Evolutionary conservation across 2,888 invertebrate genomes (phyloP), one percentile per base, ranked within the genome.

Genomic region (Ectemnius lituratus): DNA sequence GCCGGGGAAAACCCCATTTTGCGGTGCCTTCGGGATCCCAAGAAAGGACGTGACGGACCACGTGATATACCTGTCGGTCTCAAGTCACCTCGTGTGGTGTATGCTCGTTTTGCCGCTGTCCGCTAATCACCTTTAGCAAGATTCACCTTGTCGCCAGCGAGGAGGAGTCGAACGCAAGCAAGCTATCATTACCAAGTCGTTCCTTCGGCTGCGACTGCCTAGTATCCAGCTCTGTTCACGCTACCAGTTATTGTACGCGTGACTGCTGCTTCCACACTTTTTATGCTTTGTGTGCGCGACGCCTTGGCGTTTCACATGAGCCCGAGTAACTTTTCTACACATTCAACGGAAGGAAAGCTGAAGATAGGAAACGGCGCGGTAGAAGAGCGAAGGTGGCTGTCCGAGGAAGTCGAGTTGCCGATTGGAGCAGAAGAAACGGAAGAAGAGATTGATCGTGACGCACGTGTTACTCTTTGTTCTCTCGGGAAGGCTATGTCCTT

Each of bases 41-140:
- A 27, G 70, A 76, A 75, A 64, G 65, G 75, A 72, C 77, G 81
- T 79, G 77, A 76, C 78, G 71, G 80, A 84, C 87, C 87, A 87
- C 88, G 87, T 88, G 87, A 87, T 86, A 80, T 70, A 75, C 78
- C 82, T 67, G 81, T 79, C 86, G 79, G 78, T 82, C 80, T 85
- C 86, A 83, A 78, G 79, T 73, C 67, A 76, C 68, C 72, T 76
- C 70, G 75, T 76, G 80, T 77, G 76, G 79, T 80, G 77, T 81
- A 84, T 83, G 81, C 80, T 79, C 81, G 70, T 70, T 67, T 70
- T 76, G 77, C 78, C 79, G 78, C 82, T 83, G 82, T 80, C 79
- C 86, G 83, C 87, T 86, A 87, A 85, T 86, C 82, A 82, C 86
- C 83, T 85, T 66, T 64, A 76, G 72, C 76, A 65, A 76, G 37